A percentile compares a stretch with the other conserved stretches of the same genome.
Evolutionary conservation across 2,888 invertebrate species (phyloP).

Genomic region (Acheta domesticus): DNA sequence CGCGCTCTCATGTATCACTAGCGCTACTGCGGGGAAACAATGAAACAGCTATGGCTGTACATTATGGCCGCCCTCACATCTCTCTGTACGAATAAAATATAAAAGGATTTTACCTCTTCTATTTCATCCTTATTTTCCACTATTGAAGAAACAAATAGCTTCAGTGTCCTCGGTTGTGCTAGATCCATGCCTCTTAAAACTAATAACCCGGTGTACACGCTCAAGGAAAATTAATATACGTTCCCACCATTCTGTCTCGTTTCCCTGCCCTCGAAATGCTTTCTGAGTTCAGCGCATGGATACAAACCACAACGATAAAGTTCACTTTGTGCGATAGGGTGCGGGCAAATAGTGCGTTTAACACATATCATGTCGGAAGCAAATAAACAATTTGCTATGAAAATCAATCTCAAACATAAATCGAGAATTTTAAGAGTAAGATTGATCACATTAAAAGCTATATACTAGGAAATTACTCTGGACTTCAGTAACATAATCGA

Average conservation of each 20-base stretch:
- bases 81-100: constrained; percentile 37
- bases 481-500: no score
- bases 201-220: constrained; percentile 34
- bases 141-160: constrained; percentile 75
- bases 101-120: constrained; percentile 43
- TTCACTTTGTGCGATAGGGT: constrained; percentile 29
- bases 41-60: constrained; percentile 32
- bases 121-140: constrained; percentile 47
- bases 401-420: no score
- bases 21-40: constrained; percentile 32
- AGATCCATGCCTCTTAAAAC: constrained; percentile 39
- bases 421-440: no score
- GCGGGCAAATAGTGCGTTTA: constrained; percentile 33
- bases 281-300: constrained; percentile 39
- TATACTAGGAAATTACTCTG: no score
- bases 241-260: constrained; percentile 37
- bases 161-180: constrained; percentile 52
- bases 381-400: no score
- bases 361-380: background rate
- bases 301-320: constrained; percentile 34
- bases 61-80: constrained; percentile 39
- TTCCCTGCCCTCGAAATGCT: constrained; percentile 39
- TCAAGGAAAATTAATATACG: constrained; percentile 36
- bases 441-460: no score
- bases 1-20: constrained; percentile 29